A percentile compares a stretch with the other conserved stretches of the same genome.
Evolutionary conservation across 2,797 vertebrate genomes (phyloP).

Genomic region (Saxicola maurus): DNA sequence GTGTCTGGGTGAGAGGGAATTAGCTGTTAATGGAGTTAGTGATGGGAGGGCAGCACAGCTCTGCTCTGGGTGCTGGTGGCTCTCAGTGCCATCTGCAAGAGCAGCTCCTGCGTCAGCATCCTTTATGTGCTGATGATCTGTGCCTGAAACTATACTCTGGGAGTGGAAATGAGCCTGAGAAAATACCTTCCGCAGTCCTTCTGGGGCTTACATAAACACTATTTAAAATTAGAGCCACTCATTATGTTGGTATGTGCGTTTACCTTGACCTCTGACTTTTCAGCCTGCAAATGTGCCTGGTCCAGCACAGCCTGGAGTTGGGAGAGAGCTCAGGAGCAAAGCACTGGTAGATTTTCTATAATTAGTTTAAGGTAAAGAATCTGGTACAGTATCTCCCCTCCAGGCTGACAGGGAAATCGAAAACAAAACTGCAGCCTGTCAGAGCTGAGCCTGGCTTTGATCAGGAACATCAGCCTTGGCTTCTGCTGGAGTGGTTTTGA

Average conservation of each 20-base stretch:
- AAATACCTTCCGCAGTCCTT: slow-evolving; percentile 31
- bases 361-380: not conserved
- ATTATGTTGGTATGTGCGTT: slow-evolving; percentile 43
- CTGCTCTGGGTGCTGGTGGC: not conserved
- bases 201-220: slow-evolving; percentile 40
- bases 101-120: slow-evolving; percentile 31
- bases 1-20: not conserved
- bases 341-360: not conserved
- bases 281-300: not conserved
- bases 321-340: not conserved
- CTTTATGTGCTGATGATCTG: slow-evolving; percentile 39
- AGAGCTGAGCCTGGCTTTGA: not conserved
- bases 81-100: not conserved
- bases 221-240: slow-evolving; percentile 47
- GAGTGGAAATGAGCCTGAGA: slow-evolving; percentile 26
- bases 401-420: not conserved
- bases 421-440: slow-evolving; percentile 10
- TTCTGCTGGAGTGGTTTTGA: not conserved
- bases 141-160: slow-evolving; percentile 44
- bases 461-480: not conserved
- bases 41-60: not conserved
- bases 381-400: slow-evolving; percentile 8
- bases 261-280: slow-evolving; percentile 38
- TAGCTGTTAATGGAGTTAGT: not conserved
- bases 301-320: not conserved